Base-by-base conservation (phyloP, 1,140 invertebrate species). In the Zaprionus inermis region DNA sequence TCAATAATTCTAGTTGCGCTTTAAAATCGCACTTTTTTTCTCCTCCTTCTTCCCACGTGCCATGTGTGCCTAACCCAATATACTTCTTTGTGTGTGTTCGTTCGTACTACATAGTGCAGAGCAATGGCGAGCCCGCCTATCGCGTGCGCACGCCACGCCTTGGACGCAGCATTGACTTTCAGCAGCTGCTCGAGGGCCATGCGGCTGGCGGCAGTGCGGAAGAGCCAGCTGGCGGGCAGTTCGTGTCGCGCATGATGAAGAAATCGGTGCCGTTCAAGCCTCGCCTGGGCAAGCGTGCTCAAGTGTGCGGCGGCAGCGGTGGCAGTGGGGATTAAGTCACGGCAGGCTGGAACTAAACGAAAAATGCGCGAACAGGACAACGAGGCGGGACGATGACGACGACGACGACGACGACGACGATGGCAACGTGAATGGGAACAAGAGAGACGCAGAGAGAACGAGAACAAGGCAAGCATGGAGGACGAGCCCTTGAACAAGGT, bases 181-280 rank as follows among this genome's bases (percentile, higher is more conserved):
- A 79, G 65, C 81, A 76, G 46, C 58, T 83, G 20, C 66, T 86
- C 36, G 83, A 78, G 38, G 65, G 72, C 2, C 18, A 72, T n/a
- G 56, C 65, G 36, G 66, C 65, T 52, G 18, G 61, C 0, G 7
- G 30, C 51, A 49, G 44, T 49, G 44, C 44, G 44, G 83, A 80
- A 57, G 79, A 79, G 70, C 32, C 73, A 61, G 60, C 70, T 38
- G 80, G 86, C 51, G 90, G 86, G 36, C 83, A 91, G 83, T 91
- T 90, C 74, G 75, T 82, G 66, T 76, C 86, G 83, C 90, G 81
- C 64, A 67, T 91, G 76, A 83, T 79, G 63, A 92, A 92, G 78
- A 92, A 92, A 83, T 91, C 90, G 72, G 90, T 91, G 72, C 88
- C 82, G 58, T 92, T 91, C 80, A 92, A 91, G 75, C 91, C 91